A percentile compares a stretch with the other conserved stretches of the same genome.
Evolutionary conservation across 2,113 vertebrate species (phyloP).

Genomic region (Vimba vimba): DNA sequence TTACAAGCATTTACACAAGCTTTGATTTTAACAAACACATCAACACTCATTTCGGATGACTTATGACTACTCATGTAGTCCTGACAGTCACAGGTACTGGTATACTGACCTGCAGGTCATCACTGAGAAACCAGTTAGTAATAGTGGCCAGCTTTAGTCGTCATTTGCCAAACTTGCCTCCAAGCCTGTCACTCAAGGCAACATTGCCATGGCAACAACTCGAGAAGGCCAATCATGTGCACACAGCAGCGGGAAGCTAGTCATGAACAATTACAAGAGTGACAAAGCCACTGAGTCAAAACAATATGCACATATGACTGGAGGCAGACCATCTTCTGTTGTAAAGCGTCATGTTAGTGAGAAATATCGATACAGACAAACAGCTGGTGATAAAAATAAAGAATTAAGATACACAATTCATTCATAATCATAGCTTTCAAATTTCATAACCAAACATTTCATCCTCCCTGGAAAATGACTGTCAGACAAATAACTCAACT

Average conservation of each 20-base stretch:
- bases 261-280: conserved; percentile 37
- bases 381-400: neutral
- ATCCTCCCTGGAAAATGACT: neutral
- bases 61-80: neutral
- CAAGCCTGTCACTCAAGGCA: conserved; percentile 50
- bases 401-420: neutral
- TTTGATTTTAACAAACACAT: neutral
- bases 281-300: conserved; percentile 45
- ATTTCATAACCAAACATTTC: neutral
- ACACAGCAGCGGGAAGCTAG: conserved; percentile 17
- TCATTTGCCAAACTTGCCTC: conserved; percentile 30
- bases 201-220: conserved; percentile 36
- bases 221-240: conserved; percentile 45
- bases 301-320: conserved; percentile 37
- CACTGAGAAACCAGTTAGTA: conserved; percentile 35
- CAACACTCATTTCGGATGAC: neutral
- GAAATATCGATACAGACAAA: conserved; percentile 17
- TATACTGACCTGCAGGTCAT: neutral
- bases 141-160: conserved; percentile 23
- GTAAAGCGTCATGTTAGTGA: neutral
- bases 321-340: neutral
- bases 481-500: conserved; percentile 7
- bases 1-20: neutral
- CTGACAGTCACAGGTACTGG: neutral
- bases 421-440: neutral